phyloP scores from a whole-genome alignment of 2,113 vertebrate species.

The Plectropomus leopardus region DNA sequence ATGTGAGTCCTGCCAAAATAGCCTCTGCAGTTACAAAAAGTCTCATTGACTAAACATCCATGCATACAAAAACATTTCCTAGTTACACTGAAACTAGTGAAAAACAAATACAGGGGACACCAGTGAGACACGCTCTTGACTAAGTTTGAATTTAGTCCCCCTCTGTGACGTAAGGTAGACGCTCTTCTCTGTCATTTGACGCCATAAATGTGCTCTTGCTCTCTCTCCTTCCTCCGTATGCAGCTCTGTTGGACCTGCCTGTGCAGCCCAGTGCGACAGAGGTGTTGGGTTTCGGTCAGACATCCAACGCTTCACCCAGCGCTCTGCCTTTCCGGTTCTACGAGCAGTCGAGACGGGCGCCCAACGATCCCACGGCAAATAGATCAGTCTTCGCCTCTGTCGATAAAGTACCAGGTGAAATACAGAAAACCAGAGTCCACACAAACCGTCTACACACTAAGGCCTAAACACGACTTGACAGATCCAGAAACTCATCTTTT shows the following conservation, averaged over 20 bases:
- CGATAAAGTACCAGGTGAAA: conserved; percentile 98
- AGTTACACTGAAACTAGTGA: not conserved
- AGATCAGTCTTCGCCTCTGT: conserved; percentile 93
- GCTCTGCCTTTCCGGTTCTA: conserved; percentile 97
- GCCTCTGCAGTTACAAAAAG: not conserved
- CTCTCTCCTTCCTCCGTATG: not conserved
- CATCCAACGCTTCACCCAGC: conserved; percentile 82
- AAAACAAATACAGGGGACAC: not conserved
- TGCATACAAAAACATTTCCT: not conserved
- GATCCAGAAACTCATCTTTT: not conserved
- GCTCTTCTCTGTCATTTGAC: too few species aligned
- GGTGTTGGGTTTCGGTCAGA: conserved; percentile 92
- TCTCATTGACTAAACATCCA: not conserved
- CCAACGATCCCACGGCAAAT: conserved; percentile 90
- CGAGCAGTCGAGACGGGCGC: conserved; percentile 92
- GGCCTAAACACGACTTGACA: not conserved
- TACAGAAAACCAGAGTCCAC: not conserved
- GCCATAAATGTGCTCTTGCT: not conserved
- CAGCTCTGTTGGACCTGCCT: conserved; percentile 74
- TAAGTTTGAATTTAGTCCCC: not conserved
- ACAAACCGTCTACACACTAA: not conserved
- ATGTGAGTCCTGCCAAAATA: conserved; percentile 13
- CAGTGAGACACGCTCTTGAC: too few species aligned
- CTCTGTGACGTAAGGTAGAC: not conserved
- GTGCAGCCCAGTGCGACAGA: conserved; percentile 84